Evolutionary conservation across 1,140 invertebrate genomes (phyloP).

Genomic region (Pogonus chalceus): DNA sequence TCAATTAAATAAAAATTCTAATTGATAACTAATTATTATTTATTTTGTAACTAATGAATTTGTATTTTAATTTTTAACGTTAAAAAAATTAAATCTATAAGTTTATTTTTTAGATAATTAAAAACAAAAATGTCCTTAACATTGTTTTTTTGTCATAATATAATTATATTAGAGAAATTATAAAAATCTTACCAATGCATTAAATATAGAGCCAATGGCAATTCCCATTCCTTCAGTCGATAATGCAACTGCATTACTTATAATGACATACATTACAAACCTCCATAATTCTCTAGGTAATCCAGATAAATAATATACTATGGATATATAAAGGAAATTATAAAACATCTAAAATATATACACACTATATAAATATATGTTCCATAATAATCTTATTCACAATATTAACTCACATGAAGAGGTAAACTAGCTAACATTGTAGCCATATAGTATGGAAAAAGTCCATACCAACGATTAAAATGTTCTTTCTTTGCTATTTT

Average conservation of each 20-base stretch:
- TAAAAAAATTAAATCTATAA: too few relatives aligned
- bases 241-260: slow-evolving; percentile 46
- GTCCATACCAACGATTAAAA: slow-evolving; percentile 74
- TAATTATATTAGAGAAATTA: not conserved
- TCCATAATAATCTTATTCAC: too few relatives aligned
- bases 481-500: slow-evolving; percentile 70
- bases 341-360: slow-evolving; percentile 34
- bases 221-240: slow-evolving; percentile 51
- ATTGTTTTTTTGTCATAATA: not conserved
- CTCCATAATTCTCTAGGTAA: slow-evolving; percentile 41
- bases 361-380: slow-evolving; percentile 1
- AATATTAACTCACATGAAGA: slow-evolving; percentile 33
- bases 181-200: slow-evolving; percentile 48
- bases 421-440: slow-evolving; percentile 59
- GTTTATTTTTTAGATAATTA: not conserved
- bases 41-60: too few relatives aligned
- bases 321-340: slow-evolving; percentile 45
- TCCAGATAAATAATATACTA: slow-evolving; percentile 50
- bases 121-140: too few relatives aligned
- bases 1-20: too few relatives aligned
- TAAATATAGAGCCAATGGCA: slow-evolving; percentile 53
- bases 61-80: too few relatives aligned
- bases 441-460: slow-evolving; percentile 68
- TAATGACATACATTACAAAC: slow-evolving; percentile 43
- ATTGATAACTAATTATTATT: too few relatives aligned